Conservation (phyloP, 2,797 vertebrate species). For the Hoplostethus atlanticus region DNA sequence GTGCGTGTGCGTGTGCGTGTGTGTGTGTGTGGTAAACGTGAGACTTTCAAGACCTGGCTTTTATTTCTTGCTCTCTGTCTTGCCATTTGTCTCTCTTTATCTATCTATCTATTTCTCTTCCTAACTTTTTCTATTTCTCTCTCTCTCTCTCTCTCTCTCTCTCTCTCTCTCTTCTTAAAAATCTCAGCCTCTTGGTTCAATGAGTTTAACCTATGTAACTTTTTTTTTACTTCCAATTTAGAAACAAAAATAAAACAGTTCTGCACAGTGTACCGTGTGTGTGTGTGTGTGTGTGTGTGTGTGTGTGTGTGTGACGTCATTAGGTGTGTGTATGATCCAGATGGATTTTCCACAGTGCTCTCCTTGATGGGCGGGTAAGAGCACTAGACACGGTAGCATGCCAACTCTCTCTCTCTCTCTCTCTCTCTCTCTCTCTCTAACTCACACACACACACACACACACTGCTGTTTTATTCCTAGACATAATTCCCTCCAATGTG, state of each 20-base stretch:
- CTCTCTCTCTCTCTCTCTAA: constrained; percentile 13
- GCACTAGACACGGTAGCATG: constrained; percentile 55
- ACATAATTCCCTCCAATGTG: constrained; percentile 45
- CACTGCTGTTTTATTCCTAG: constrained; percentile 40
- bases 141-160: constrained; percentile 20
- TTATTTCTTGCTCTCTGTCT: constrained; percentile 16
- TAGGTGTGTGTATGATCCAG: constrained; percentile 70
- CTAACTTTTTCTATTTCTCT: background rate
- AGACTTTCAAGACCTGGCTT: constrained; percentile 27
- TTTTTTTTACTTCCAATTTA: constrained; percentile 56
- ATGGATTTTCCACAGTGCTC: constrained; percentile 85
- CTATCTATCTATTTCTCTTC: background rate
- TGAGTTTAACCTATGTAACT: constrained; percentile 65
- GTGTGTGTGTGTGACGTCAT: constrained; percentile 54
- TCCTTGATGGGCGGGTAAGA: constrained; percentile 71
- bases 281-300: constrained; percentile 7
- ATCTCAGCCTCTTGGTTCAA: constrained; percentile 52
- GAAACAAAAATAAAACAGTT: constrained; percentile 61
- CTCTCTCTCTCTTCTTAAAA: constrained; percentile 20
- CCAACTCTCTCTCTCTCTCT: constrained; percentile 55
- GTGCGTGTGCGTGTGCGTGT: constrained; percentile 2
- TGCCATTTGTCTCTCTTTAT: constrained; percentile 38
- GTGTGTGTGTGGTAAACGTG: constrained; percentile 3
- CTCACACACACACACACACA: constrained; percentile 20
- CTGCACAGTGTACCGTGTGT: constrained; percentile 20